Conservation (phyloP, 2,113 vertebrate species). For the Collichthys lucidus region DNA sequence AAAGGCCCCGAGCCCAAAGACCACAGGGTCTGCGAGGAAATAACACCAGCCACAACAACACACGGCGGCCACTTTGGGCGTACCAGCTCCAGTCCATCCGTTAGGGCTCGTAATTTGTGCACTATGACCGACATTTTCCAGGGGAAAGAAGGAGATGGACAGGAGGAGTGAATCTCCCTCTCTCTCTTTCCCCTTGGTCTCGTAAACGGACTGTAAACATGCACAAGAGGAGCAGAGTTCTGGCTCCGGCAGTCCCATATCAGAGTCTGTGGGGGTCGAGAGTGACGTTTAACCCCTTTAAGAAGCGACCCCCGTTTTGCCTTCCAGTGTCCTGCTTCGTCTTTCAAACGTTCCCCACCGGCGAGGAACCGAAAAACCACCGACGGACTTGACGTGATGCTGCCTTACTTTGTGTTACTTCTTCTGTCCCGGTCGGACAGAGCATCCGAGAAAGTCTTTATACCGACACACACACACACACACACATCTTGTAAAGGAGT, state of each 20-base stretch:
- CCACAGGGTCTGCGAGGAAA: conserved; percentile 86
- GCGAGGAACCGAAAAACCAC: conserved; percentile 44
- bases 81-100: conserved; percentile 43
- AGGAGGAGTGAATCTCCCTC: conserved; percentile 32
- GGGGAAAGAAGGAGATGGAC: conserved; percentile 44
- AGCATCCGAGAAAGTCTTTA: conserved; percentile 49
- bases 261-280: conserved; percentile 43
- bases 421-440: conserved; percentile 56
- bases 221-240: conserved; percentile 58
- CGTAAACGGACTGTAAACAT: conserved; percentile 42
- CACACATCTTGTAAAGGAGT: conserved; percentile 38
- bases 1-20: conserved; percentile 92
- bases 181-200: conserved; percentile 42
- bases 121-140: conserved; percentile 48
- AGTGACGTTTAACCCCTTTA: conserved; percentile 55
- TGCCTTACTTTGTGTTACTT: conserved; percentile 91
- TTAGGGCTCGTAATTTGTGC: conserved; percentile 48
- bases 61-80: conserved; percentile 6
- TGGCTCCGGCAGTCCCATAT: conserved; percentile 36
- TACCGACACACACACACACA: conserved; percentile 45
- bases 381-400: conserved; percentile 80
- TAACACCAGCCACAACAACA: conserved; percentile 41
- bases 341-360: conserved; percentile 43
- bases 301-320: conserved; percentile 62
- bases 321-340: conserved; percentile 58